These are phyloP conservation scores for Epiperipatus broadwayi DNA, from an alignment of 2,888 invertebrate genomes.

Conservation along the genomic window DNA sequence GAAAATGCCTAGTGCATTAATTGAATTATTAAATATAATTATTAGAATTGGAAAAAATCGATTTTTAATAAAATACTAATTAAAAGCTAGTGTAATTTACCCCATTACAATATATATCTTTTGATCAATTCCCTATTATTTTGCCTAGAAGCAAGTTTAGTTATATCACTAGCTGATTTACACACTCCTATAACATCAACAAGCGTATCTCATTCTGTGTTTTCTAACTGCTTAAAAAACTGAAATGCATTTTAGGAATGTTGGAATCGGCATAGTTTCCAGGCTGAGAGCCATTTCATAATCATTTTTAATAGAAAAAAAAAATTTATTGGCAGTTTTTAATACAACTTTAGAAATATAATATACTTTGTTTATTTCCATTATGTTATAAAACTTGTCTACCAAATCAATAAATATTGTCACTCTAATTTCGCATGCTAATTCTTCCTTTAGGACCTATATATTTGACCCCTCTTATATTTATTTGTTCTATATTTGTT, in stretches of 20 bases:
- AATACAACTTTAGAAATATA: conserved; percentile 60
- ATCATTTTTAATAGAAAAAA: conserved; percentile 60
- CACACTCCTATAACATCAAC: conserved; percentile 78
- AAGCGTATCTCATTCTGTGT: conserved; percentile 42
- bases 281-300: conserved; percentile 77
- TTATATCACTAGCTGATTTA: conserved; percentile 47
- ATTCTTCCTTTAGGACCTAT: too few relatives aligned
- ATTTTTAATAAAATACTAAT: too few relatives aligned
- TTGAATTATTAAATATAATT: too few relatives aligned
- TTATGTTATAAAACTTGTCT: conserved; percentile 67
- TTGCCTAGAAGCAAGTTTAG: conserved; percentile 47
- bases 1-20: too few relatives aligned
- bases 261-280: conserved; percentile 43
- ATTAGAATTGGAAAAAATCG: too few relatives aligned
- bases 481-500: too few relatives aligned
- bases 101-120: too few relatives aligned
- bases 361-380: conserved; percentile 52
- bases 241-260: conserved; percentile 55
- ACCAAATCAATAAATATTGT: conserved; percentile 72
- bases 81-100: too few relatives aligned
- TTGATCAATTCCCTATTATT: conserved; percentile 70
- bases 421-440: conserved; percentile 76
- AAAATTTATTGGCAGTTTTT: conserved; percentile 88
- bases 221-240: conserved; percentile 54
- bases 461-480: too few relatives aligned